Base-by-base conservation (phyloP, 2,113 vertebrate species). In the Macrotis lagotis region DNA sequence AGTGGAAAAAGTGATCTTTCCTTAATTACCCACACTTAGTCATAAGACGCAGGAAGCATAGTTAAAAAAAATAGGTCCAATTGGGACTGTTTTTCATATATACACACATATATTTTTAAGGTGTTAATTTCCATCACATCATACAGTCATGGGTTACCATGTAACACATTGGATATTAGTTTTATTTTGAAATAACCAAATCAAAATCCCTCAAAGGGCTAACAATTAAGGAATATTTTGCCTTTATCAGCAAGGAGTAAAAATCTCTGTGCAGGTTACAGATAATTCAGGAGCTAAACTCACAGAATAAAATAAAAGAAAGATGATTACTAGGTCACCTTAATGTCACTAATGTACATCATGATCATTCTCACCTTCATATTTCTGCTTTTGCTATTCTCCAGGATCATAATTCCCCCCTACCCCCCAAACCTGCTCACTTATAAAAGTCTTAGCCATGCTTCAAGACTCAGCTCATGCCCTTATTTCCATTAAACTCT, bases 1-100 rank as follows among this genome's bases (percentile, higher is more conserved):
- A 98, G 98, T 98, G 98, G 98, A 99, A 99, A 99, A 98, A 98
- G 95, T 99, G 98, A 98, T 97, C 97, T 97, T 97, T 98, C 95
- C 96, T 98, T 99, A 98, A 99, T 98, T 98, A 98, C 96, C 98
- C 97, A 98, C 97, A 97, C 98, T 99, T 98, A 99, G 98, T 99
- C 98, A 99, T 98, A 98, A 98, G 98, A 95, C 96, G 96, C 98
- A 98, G 98, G 98, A 98, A 98, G 97, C 98, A 97, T 96, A 98
- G 97, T 98, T 97, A 37, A 66, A 66, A 66, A 66, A 97, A 98
- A 98, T 97, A 97, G 96, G 88, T 92, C 97, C 97, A 98, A 91
- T 96, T 98, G 97, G 97, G 97, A 93, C 97, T 97, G 95, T 89
- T 98, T 98, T 97, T 96, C 89, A 96, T 92, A 97, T 96, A 96